phyloP scores from a whole-genome alignment of 1,140 invertebrate species.

The Hylaeus volcanicus region DNA sequence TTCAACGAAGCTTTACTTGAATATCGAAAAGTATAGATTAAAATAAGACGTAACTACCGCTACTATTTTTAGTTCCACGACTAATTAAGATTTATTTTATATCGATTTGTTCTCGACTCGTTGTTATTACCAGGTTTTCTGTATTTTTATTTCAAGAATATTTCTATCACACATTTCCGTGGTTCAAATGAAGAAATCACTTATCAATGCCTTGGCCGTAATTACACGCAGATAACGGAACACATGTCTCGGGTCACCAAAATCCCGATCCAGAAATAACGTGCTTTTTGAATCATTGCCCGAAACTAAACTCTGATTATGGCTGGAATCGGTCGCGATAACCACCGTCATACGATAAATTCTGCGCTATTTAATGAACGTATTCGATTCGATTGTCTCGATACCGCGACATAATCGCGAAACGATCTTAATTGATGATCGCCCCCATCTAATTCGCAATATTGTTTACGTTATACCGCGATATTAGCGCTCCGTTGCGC shows the following conservation, averaged over 20 bases:
- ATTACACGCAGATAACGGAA: neutral
- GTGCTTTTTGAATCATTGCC: neutral
- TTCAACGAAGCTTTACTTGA: neutral
- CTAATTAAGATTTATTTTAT: too few species aligned
- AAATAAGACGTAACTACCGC: too few species aligned
- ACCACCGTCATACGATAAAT: neutral
- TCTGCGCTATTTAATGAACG: neutral
- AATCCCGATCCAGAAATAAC: neutral
- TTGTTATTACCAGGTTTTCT: too few species aligned
- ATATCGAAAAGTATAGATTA: too few species aligned
- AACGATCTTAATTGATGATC: slow-evolving; percentile 17
- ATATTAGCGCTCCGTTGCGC: slow-evolving; percentile 6
- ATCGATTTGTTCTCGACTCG: too few species aligned
- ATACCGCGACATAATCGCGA: neutral
- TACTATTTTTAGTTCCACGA: too few species aligned
- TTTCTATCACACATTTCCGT: neutral
- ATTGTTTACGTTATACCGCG: neutral
- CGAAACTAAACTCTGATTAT: neutral
- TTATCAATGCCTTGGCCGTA: neutral
- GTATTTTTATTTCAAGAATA: neutral
- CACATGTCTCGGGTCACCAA: neutral
- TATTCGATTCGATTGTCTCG: neutral
- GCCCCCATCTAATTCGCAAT: neutral
- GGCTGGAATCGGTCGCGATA: neutral
- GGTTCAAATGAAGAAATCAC: neutral